Conservation (phyloP, 2,888 invertebrate species). For the Adela reaumurella region DNA sequence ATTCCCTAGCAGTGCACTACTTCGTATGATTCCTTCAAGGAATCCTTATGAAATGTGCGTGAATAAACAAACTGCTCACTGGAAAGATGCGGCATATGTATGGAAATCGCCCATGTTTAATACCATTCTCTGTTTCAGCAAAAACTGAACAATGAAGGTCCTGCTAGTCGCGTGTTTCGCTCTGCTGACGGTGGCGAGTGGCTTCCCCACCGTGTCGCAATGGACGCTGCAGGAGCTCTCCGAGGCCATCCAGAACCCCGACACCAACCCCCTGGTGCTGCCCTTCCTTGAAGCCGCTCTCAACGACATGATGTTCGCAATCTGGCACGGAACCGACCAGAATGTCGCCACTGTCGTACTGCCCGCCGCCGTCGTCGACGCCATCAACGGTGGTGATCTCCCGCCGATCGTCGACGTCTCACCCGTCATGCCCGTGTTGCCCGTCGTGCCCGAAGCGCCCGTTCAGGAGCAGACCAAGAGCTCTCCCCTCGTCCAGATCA, state of each 20-base stretch:
- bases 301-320: conserved; percentile 15
- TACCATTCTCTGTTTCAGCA: background rate
- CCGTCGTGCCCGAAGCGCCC: conserved; percentile 6
- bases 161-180: background rate
- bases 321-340: background rate
- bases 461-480: conserved; percentile 8
- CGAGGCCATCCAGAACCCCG: conserved; percentile 13
- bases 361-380: background rate
- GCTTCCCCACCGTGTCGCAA: conserved; percentile 12
- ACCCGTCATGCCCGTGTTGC: too few species aligned
- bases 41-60: too few species aligned
- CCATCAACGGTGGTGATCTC: background rate
- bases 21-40: too few species aligned
- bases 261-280: conserved; percentile 13
- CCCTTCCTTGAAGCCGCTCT: conserved; percentile 18
- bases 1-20: too few species aligned
- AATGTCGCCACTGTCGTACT: background rate
- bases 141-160: background rate
- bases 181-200: conserved; percentile 17
- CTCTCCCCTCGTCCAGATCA: conserved; percentile 18
- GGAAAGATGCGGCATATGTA: too few species aligned
- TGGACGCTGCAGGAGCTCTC: conserved; percentile 18
- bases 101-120: too few species aligned
- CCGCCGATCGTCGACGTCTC: conserved; percentile 13
- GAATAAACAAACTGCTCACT: too few species aligned